These are phyloP conservation scores for Elgaria multicarinata DNA, from an alignment of 2,113 vertebrate genomes.

Conservation along the genomic window DNA sequence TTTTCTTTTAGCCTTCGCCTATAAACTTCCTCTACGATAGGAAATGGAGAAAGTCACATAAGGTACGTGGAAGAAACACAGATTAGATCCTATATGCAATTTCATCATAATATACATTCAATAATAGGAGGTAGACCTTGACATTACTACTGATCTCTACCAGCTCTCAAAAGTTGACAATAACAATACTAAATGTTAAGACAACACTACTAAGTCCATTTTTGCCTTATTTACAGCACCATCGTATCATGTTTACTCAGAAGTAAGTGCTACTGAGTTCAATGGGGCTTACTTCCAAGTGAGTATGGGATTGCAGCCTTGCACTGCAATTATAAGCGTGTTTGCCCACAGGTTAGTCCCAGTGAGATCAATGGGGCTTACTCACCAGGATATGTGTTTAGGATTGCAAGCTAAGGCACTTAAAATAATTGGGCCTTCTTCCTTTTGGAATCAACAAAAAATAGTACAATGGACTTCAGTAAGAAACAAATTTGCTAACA, in stretches of 20 bases:
- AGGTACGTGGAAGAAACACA: constrained; percentile 71
- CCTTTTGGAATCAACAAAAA: not conserved
- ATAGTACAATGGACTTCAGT: not conserved
- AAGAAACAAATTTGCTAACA: not conserved
- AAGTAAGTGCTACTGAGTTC: not conserved
- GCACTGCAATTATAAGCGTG: not conserved
- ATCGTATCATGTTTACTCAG: not conserved
- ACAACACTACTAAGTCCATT: not conserved
- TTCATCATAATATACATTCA: constrained; percentile 52
- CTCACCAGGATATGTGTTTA: not conserved
- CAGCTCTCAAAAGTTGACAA: constrained; percentile 19
- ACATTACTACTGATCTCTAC: constrained; percentile 30
- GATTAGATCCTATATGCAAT: constrained; percentile 69
- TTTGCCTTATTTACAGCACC: not conserved
- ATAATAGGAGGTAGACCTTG: constrained; percentile 23
- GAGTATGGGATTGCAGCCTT: not conserved
- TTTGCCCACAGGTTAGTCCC: not conserved
- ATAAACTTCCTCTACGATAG: constrained; percentile 85
- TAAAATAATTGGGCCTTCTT: not conserved
- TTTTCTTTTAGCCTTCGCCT: constrained; percentile 88
- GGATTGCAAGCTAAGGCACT: not conserved
- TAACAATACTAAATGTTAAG: not conserved
- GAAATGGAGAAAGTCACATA: constrained; percentile 68
- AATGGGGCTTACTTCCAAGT: not conserved
- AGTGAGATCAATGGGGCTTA: not conserved